Evolutionary conservation across 2,797 vertebrate species (phyloP).

Genomic region (Cynodonichthys magdalenae): DNA sequence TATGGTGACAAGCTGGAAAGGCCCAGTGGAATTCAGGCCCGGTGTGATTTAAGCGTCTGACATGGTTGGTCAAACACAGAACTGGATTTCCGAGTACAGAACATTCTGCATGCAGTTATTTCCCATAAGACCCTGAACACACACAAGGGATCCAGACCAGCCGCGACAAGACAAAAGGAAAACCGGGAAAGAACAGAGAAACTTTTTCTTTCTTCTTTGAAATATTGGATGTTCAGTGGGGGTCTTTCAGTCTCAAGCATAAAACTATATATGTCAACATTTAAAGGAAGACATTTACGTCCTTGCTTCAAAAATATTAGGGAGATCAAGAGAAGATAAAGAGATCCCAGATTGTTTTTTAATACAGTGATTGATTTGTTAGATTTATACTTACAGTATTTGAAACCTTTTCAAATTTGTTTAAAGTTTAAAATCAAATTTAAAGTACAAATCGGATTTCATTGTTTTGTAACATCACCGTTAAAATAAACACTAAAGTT

Average conservation of each 20-base stretch:
- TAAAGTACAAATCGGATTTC: too few species aligned
- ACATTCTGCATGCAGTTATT: conserved; percentile 36
- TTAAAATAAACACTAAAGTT: not conserved
- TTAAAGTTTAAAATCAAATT: not conserved
- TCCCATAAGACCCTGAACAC: conserved; percentile 61
- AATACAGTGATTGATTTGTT: not conserved
- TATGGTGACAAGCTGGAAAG: conserved; percentile 63
- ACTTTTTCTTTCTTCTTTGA: not conserved
- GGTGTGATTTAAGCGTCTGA: conserved; percentile 73
- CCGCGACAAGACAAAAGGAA: conserved; percentile 24
- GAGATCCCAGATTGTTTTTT: too few species aligned
- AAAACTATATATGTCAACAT: not conserved
- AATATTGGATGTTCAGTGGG: not conserved
- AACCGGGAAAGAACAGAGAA: not conserved
- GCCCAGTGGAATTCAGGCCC: conserved; percentile 60
- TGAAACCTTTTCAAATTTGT: not conserved
- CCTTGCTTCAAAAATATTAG: not conserved
- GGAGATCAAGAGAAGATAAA: too few species aligned
- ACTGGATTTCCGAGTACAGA: conserved; percentile 41
- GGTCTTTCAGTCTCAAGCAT: not conserved
- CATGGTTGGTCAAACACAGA: conserved; percentile 73
- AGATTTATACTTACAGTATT: not conserved
- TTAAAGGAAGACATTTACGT: not conserved
- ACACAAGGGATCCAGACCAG: conserved; percentile 37
- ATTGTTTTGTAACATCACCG: too few species aligned